Base-by-base conservation (phyloP, 1,140 invertebrate genomes). In the Cylas formicarius region DNA sequence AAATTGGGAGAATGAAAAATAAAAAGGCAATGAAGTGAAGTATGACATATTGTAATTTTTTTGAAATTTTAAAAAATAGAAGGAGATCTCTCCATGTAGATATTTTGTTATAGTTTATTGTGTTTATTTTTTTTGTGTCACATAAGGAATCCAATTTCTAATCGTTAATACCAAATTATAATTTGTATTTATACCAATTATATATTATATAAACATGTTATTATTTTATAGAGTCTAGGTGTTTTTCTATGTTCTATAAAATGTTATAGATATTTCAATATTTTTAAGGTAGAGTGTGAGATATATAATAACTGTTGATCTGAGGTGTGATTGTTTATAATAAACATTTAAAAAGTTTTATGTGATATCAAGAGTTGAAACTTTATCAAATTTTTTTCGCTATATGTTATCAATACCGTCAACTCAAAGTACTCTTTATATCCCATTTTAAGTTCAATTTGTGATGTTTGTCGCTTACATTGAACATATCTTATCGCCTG, bases 111-210 rank as follows among this genome's bases (percentile, higher is more conserved):
- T n/a, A 33, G 18, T 14, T 17, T 10, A 33, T 14, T 33, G 18
- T 10, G 13, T 17, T 33, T 20, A n/a, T 33, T 10, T 32, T 11
- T 33, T 26, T 28, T 21, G 4, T 22, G 27, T 32, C 11, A n/a
- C 18, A 26, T 35, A 27, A 22, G 18, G n/a, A 44, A 7, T 34
- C 29, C 19, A 38, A 22, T 32, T 21, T 44, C 42, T 44, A 44
- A 44, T 44, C 42, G 42, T 44, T 44, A 44, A 44, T 35, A 44
- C 42, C 42, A 44, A 44, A 44, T 36, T 28, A 35, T 34, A 38
- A n/a, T n/a, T n/a, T n/a, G n/a, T n/a, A n/a, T n/a, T n/a, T n/a
- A n/a, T n/a, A n/a, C n/a, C n/a, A n/a, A n/a, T n/a, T n/a, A n/a
- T n/a, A n/a, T n/a, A n/a, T n/a, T n/a, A n/a, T n/a, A n/a, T n/a